Evolutionary conservation across 2,797 vertebrate species (phyloP), one percentile per base, ranked within the genome.

Genomic region (Chiroxiphia lanceolata): DNA sequence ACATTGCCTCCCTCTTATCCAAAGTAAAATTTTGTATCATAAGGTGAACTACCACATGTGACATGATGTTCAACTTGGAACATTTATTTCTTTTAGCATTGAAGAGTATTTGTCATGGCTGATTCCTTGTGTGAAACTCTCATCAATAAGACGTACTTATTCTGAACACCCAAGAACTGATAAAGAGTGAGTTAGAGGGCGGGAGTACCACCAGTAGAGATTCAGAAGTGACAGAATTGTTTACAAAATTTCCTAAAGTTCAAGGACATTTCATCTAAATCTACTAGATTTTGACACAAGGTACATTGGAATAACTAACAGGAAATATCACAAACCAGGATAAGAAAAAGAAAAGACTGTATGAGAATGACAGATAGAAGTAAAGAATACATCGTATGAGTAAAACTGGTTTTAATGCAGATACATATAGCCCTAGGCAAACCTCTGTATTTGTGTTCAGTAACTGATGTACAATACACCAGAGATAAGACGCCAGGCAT

Each of bases 1-100:
- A 15, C 27, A 27, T 26, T 0, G 1, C 44, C 16, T 81, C 40
- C 7, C 9, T 34, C 13, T 60, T 56, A 29, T 5, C 6, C 27
- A 60, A 63, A 45, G n/a, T 5, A 3, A 57, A 83, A n/a, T 31
- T 64, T 57, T 68, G 23, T 42, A 50, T 68, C 12, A 13, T 11
- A 26, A 48, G 10, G 11, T 0, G 4, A 70, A 54, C 8, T 31
- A n/a, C 23, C 36, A 33, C 33, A 81, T 86, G 17, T 34, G 60
- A 13, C 14, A 15, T 26, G 8, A 63, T 34, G 21, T 70, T 77
- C 23, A 70, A 18, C 9, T 42, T 74, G 26, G 64, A 85, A 48
- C 5, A 34, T 81, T 40, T 75, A 68, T 38, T 85, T 94, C 4
- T 59, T 75, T 34, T 57, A 79, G 23, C 16, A 20, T 12, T 79